Evolutionary conservation across 2,113 vertebrate species (phyloP), one percentile per base, ranked within the genome.

Genomic region (Eulacestoma nigropectus): DNA sequence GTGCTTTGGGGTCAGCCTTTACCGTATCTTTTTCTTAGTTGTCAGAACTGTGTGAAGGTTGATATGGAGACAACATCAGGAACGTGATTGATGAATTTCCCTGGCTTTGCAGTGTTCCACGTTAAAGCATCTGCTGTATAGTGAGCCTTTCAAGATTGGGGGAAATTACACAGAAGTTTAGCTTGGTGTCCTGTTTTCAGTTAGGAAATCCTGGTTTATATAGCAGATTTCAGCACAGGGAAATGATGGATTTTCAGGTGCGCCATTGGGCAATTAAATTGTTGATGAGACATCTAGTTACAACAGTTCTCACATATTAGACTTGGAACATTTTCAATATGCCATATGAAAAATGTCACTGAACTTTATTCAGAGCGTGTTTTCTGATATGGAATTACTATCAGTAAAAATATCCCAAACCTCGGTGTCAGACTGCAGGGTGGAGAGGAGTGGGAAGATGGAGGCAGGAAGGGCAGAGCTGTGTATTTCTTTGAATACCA

Each of bases 21-120:
- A 41, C 53, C 15, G 3, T 49, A 16, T 50, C 33, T 25, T 75
- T 29, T 56, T 26, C 72, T 60, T 27, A 76, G 27, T 10, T 83
- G 65, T 53, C 67, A 84, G 49, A 88, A 44, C 19, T 44, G 22
- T 27, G n/a, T 52, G 69, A 53, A 80, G 47, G n/a, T 50, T 57
- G 68, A 23, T 67, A 32, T 12, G 29, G 39, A 84, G 56, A 75
- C 39, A 77, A 26, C 32, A 25, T 86, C 59, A 60, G 39, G 52
- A 41, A 32, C 1, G 0, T 5, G 8, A 52, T 0, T 55, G 49
- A n/a, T 49, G 13, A 65, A 37, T 3, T 1, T 78, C 47, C 19
- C 29, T 74, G 47, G 44, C 35, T 94, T 80, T 86, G 52, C 47
- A 49, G 6, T 15, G 8, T 46, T 72, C 75, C 33, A 30, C 1